These are phyloP conservation scores for Cyclura pinguis DNA, from an alignment of 2,797 vertebrate species.

Conservation along the genomic window DNA sequence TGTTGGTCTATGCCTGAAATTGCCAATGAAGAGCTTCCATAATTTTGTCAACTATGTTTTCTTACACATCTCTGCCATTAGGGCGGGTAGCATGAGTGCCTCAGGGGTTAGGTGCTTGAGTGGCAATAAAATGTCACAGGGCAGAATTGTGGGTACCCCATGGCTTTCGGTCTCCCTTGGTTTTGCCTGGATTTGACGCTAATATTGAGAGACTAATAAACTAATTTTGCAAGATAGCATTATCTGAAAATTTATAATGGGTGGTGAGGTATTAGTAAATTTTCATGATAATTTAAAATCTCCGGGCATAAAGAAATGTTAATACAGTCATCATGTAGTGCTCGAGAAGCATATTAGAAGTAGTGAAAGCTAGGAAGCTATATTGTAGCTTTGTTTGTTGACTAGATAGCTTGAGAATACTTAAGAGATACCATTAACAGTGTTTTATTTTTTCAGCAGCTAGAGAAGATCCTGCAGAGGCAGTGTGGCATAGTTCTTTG, in stretches of 20 bases:
- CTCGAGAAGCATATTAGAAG: not conserved
- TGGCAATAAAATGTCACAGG: not conserved
- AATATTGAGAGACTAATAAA: not conserved
- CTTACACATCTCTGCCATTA: not conserved
- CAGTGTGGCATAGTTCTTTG: too few species aligned
- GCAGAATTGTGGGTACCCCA: not conserved
- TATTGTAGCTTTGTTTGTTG: too few species aligned
- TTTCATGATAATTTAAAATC: not conserved
- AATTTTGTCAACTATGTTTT: not conserved
- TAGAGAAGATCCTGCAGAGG: too few species aligned
- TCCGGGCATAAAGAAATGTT: not conserved
- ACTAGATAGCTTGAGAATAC: too few species aligned
- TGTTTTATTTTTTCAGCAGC: too few species aligned
- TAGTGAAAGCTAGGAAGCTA: too few species aligned
- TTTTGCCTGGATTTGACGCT: not conserved
- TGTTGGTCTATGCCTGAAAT: slow-evolving; percentile 10
- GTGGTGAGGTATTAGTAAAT: not conserved
- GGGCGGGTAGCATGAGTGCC: not conserved
- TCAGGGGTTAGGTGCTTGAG: not conserved
- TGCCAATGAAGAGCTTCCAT: not conserved
- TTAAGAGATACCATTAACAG: too few species aligned
- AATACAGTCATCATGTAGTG: too few species aligned
- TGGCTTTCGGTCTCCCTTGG: too few species aligned
- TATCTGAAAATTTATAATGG: not conserved
- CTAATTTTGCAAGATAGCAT: not conserved